Conservation (phyloP, 2,113 vertebrate species). For the Hippolais icterina region DNA sequence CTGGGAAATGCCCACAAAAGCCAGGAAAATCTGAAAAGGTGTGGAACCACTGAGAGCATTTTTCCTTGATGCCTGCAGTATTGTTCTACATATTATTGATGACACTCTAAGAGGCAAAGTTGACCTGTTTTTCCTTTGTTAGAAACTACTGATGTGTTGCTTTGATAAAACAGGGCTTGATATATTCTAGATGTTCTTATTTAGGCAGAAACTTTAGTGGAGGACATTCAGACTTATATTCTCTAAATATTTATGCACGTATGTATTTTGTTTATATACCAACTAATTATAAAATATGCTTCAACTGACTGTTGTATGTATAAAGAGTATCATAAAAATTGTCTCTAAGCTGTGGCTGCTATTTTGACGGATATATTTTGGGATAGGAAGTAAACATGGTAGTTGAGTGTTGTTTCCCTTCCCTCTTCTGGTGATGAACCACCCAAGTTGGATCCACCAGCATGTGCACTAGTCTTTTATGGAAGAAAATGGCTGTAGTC, state of each 20-base stretch:
- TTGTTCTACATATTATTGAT: not conserved
- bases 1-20: not conserved
- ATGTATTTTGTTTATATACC: not conserved
- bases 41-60: not conserved
- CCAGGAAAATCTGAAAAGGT: not conserved
- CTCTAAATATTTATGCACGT: not conserved
- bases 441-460: not conserved
- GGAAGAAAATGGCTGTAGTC: not conserved
- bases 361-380: not conserved
- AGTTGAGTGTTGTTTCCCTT: not conserved
- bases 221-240: not conserved
- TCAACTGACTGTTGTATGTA: not conserved
- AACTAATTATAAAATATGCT: not conserved
- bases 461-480: not conserved
- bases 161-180: not conserved
- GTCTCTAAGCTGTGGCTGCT: not conserved
- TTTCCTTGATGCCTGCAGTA: not conserved
- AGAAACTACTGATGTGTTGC: not conserved
- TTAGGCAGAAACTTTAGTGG: not conserved
- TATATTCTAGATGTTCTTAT: not conserved
- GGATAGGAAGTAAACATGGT: not conserved
- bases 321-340: not conserved
- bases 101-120: not conserved
- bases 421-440: not conserved
- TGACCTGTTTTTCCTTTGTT: not conserved